Evolutionary conservation across 1,140 invertebrate species (phyloP).

Genomic region (Thaumetopoea pityocampa): DNA sequence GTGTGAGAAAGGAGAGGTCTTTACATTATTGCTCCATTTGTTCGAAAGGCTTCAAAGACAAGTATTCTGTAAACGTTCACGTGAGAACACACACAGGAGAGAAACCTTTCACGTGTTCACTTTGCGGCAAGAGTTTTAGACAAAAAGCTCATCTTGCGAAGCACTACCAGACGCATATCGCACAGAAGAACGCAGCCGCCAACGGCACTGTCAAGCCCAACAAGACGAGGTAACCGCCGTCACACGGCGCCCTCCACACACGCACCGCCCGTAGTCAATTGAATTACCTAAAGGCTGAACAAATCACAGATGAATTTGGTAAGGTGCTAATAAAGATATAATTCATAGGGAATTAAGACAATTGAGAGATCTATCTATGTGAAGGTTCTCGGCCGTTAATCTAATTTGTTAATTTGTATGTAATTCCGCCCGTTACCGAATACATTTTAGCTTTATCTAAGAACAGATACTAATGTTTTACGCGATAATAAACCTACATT

Average conservation of each 20-base stretch:
- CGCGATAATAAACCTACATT: constrained; percentile 53
- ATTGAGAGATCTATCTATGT: constrained; percentile 43
- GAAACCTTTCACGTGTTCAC: constrained; percentile 91
- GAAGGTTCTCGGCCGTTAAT: constrained; percentile 48
- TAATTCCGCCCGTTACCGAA: constrained; percentile 73
- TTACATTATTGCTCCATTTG: constrained; percentile 94
- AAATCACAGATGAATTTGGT: constrained; percentile 70
- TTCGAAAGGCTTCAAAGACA: constrained; percentile 95
- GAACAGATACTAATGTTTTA: constrained; percentile 54
- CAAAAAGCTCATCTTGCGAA: constrained; percentile 98
- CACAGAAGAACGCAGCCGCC: constrained; percentile 80
- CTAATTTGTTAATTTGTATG: constrained; percentile 69
- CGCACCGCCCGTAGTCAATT: constrained; percentile 56
- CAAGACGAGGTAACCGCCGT: constrained; percentile 68
- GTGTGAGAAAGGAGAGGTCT: constrained; percentile 87
- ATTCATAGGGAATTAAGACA: constrained; percentile 50
- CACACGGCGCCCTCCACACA: constrained; percentile 7
- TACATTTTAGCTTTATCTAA: constrained; percentile 65
- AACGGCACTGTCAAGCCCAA: constrained; percentile 65
- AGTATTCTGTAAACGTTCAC: constrained; percentile 95
- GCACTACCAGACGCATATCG: constrained; percentile 96
- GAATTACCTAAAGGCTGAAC: constrained; percentile 70
- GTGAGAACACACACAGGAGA: constrained; percentile 93
- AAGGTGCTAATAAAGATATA: constrained; percentile 69
- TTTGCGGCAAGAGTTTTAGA: constrained; percentile 93